These are phyloP conservation scores for Archaeoteleia sp. DNA, from an alignment of 2,888 invertebrate species.

Conservation along the genomic window DNA sequence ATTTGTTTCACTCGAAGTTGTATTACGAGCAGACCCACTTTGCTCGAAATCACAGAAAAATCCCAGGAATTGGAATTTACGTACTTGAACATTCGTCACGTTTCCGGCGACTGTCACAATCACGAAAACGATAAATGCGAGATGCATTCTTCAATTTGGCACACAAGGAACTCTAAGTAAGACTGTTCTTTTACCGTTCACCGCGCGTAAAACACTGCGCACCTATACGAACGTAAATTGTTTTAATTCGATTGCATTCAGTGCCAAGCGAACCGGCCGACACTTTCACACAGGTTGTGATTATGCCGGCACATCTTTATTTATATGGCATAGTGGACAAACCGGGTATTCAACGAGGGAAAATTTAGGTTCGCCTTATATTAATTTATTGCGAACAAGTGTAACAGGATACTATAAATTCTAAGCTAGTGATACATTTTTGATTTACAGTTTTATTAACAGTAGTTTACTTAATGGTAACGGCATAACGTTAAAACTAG, in stretches of 20 bases:
- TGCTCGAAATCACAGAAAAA: not conserved
- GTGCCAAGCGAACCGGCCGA: conserved; percentile 58
- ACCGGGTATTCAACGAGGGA: conserved; percentile 61
- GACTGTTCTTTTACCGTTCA: conserved; percentile 45
- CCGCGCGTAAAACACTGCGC: conserved; percentile 50
- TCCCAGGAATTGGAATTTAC: conserved; percentile 11
- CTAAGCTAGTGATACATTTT: too few relatives aligned
- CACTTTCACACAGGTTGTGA: conserved; percentile 72
- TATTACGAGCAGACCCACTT: too few relatives aligned
- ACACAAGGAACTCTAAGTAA: conserved; percentile 22
- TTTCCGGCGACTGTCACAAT: conserved; percentile 39
- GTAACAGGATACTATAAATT: not conserved
- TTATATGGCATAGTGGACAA: conserved; percentile 71
- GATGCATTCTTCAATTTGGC: conserved; percentile 45
- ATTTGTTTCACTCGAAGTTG: too few relatives aligned
- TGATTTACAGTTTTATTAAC: too few relatives aligned
- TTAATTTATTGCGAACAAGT: conserved; percentile 57
- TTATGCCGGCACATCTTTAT: conserved; percentile 70
- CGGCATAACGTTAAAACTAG: too few relatives aligned
- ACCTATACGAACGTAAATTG: conserved; percentile 50
- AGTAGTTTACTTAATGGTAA: too few relatives aligned
- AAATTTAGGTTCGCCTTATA: conserved; percentile 71
- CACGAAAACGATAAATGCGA: conserved; percentile 41
- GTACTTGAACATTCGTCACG: conserved; percentile 38
- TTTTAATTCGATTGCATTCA: conserved; percentile 57